Evolutionary conservation across 2,888 invertebrate genomes (phyloP), one percentile per base, ranked within the genome.

Genomic region (Molorchus minor): DNA sequence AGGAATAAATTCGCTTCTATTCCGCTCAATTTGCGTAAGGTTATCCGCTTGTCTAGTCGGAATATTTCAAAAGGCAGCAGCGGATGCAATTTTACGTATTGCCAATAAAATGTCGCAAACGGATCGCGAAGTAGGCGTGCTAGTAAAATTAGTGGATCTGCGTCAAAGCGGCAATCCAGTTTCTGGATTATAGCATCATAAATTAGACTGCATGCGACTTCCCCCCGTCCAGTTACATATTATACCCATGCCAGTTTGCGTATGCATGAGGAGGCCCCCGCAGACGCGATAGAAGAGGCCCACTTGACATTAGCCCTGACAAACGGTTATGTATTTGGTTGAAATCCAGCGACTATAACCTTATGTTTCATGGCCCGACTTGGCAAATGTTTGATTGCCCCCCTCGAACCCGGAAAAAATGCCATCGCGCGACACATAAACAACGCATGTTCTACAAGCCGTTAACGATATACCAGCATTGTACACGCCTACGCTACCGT

Each of bases 281-380:
- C 65, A 66, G 67, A 68, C 52, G 68, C 52, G 41, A 52, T 52
- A 52, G 41, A 36, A 41, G 52, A 25, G 68, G n/a, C 69, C 69
- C 69, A 67, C 68, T 68, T 65, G 67, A 76, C 78, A 79, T 79
- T 79, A 79, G 76, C 76, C 71, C 75, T 80, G 80, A 81, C 76
- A 79, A 79, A 81, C 80, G 79, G 76, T 79, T 79, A 80, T 80
- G 80, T 73, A 77, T 80, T 80, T 81, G 81, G 80, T 80, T 79
- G 78, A 77, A 79, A 80, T 81, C 81, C 81, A 81, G 79, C 73
- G 72, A 72, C 76, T 72, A 78, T 77, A 78, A 78, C 77, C 79
- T 77, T 79, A 79, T 79, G 80, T 77, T 78, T 76, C 75, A 75
- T 74, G 62, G 71, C 71, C 69, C 65, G 68, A 72, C 72, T 78